A percentile compares a stretch with the other conserved stretches of the same genome.
Evolutionary conservation across 2,888 invertebrate species (phyloP).

Genomic region (Drosophila anomalata): DNA sequence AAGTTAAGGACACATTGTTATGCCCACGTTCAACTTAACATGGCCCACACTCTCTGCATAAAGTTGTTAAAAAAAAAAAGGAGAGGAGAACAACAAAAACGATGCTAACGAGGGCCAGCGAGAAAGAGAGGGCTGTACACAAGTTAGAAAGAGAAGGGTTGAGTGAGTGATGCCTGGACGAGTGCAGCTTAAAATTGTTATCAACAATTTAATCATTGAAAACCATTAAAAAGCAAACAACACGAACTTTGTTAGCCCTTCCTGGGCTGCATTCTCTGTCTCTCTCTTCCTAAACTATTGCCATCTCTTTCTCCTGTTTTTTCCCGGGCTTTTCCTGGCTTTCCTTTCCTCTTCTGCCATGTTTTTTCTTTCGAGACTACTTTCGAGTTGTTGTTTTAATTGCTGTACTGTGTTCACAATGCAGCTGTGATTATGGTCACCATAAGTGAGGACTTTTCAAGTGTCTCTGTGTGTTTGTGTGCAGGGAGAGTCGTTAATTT

Average conservation of each 20-base stretch:
- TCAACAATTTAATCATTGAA: slow-evolving; percentile 69
- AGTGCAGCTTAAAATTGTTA: slow-evolving; percentile 40
- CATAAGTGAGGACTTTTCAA: slow-evolving; percentile 14
- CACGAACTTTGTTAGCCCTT: slow-evolving; percentile 25
- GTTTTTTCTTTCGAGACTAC: background rate
- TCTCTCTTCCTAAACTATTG: background rate
- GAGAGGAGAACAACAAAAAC: slow-evolving; percentile 21
- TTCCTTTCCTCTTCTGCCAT: background rate
- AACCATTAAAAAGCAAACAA: slow-evolving; percentile 47
- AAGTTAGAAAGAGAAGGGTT: background rate
- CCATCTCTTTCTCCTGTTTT: background rate
- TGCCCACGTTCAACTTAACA: slow-evolving; percentile 59
- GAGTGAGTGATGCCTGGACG: slow-evolving; percentile 28
- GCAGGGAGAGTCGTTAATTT: slow-evolving; percentile 48
- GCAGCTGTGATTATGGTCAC: slow-evolving; percentile 62
- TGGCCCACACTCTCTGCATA: slow-evolving; percentile 27
- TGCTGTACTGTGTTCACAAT: slow-evolving; percentile 49
- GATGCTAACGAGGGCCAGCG: slow-evolving; percentile 28
- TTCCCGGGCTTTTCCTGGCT: background rate
- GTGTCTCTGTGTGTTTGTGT: background rate
- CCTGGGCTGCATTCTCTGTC: background rate
- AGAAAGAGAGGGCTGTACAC: background rate
- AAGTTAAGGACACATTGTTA: slow-evolving; percentile 54
- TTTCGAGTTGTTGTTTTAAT: slow-evolving; percentile 29
- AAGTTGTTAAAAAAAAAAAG: slow-evolving; percentile 8